Evolutionary conservation across 2,113 vertebrate genomes (phyloP).

Genomic region (Ctenomys sociabilis): DNA sequence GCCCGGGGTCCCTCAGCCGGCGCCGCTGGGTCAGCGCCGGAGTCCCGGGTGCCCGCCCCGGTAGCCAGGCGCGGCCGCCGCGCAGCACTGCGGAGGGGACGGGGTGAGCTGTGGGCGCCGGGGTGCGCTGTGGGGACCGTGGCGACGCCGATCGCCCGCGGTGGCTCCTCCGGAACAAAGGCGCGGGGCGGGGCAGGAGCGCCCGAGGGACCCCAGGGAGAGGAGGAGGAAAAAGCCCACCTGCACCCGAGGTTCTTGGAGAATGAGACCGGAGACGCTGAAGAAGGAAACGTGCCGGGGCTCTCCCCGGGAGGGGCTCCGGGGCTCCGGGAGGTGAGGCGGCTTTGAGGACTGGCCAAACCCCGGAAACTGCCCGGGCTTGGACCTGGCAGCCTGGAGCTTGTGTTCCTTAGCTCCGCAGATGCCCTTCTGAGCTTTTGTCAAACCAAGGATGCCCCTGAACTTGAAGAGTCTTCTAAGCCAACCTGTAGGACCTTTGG

Average conservation of each 20-base stretch:
- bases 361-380: neutral
- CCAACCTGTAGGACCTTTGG: neutral
- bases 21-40: neutral
- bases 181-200: slow-evolving; percentile 57
- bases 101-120: neutral
- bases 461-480: neutral
- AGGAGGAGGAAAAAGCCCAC: neutral
- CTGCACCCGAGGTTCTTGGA: neutral
- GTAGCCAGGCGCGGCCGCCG: neutral
- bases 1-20: neutral
- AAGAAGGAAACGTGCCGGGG: neutral
- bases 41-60: neutral
- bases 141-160: neutral
- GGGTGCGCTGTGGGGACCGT: neutral
- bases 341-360: neutral
- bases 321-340: neutral
- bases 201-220: neutral
- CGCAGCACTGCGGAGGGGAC: neutral
- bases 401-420: neutral
- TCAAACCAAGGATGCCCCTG: neutral
- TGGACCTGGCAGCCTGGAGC: neutral
- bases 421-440: neutral
- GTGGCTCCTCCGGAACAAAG: slow-evolving; percentile 71
- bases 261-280: neutral
- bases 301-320: neutral